Evolutionary conservation across 35 echinoderm and acorn worm genomes (phyloP).

Genomic region (Apostichopus parvimensis): DNA sequence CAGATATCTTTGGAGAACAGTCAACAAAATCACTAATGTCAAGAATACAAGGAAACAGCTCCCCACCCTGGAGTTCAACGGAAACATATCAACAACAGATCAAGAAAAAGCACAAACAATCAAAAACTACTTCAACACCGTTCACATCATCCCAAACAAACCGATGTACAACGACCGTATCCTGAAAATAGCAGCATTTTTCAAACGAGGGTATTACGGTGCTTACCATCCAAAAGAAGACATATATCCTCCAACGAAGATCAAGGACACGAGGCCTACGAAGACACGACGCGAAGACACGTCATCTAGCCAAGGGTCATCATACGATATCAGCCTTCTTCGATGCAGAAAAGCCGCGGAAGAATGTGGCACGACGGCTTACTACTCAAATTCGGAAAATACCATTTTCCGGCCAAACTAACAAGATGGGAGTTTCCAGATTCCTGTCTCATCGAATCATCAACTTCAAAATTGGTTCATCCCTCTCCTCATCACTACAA

Average conservation of each 20-base stretch:
- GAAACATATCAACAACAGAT: neutral
- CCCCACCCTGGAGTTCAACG: neutral
- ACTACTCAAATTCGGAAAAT: constrained; percentile 2
- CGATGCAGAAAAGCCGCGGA: constrained; percentile 23
- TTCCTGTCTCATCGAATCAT: neutral
- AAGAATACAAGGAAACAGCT: neutral
- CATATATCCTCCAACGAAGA: too few species aligned
- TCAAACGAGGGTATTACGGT: neutral
- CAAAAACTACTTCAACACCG: constrained; percentile 10
- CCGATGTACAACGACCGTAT: neutral
- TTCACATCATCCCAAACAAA: constrained; percentile 23
- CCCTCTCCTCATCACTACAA: neutral
- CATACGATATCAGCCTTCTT: constrained; percentile 22
- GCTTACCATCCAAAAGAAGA: neutral
- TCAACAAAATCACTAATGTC: constrained; percentile 9
- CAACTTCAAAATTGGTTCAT: neutral
- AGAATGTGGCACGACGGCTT: constrained; percentile 38
- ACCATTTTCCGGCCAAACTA: neutral
- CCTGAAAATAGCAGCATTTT: neutral
- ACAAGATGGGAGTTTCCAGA: constrained; percentile 19
- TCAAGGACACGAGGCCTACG: too few species aligned
- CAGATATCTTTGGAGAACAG: neutral
- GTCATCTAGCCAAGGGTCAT: neutral
- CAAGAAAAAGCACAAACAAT: constrained; percentile 7
- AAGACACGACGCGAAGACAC: too few species aligned